Base-by-base conservation (phyloP, 2,113 vertebrate species). In the Anarrhichthys ocellatus region DNA sequence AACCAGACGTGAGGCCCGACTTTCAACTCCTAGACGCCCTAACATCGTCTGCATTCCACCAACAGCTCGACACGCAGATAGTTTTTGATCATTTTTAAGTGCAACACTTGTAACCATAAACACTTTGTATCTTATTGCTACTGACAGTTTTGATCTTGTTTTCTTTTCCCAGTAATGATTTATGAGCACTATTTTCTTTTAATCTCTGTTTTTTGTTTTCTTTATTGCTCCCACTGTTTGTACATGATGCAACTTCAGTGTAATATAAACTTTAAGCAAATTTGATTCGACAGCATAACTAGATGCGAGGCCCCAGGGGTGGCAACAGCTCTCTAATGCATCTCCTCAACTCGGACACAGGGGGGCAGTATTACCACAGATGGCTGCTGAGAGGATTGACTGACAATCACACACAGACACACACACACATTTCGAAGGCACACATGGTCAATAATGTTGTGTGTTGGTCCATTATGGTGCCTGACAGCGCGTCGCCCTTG, bases 311-410 rank as follows among this genome's bases (percentile, higher is more conserved):
- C 34, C 34, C 34, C 34, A 6, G 34, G 66, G 83, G 69, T 4
- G 79, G 50, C 2, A 38, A 10, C 17, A 1, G 22, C 36, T 67
- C 24, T 9, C 20, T 0, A 0, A 24, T 59, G 86, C 73, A 81
- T 52, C 77, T 63, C 48, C 48, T 13, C 5, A 9, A 0, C 2
- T 48, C 0, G 1, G 44, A 79, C 92, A 91, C 86, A n/a, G 0
- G 89, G 86, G 78, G 89, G 80, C 86, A 91, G 84, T 91, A 70
- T 84, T 54, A 64, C 78, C 70, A 59, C 78, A 59, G 76, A 9
- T 6, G 62, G 42, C 27, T 44, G 20, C 2, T 20, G 40, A 29
- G 0, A 38, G 20, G 24, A 27, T n/a, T 40, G 58, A 76, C 22
- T 0, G 8, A 20, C 27, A 20, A 2, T 11, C 17, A 18, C 63